Base-by-base conservation (phyloP, 2,113 vertebrate species). In the Syngnathus scovelli region DNA sequence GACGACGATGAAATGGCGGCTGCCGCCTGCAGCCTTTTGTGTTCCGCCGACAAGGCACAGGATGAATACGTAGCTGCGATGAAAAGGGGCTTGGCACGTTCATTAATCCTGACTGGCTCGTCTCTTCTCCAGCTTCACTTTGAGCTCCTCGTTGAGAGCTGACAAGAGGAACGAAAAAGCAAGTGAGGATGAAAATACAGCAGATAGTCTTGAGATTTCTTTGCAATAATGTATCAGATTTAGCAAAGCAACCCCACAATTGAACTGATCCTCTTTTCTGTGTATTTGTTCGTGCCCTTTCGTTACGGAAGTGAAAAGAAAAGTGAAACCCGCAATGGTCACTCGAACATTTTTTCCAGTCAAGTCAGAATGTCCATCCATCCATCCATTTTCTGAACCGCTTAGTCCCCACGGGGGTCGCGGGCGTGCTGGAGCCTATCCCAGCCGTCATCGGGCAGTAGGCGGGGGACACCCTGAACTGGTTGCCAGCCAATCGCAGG, bases 141-240 rank as follows among this genome's bases (percentile, higher is more conserved):
- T 90, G 18, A 95, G 90, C 66, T 95, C 92, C 16, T 92, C 90
- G 0, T 82, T 91, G 66, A 93, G 71, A 1, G 76, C 89, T 86
- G 89, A 33, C 41, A 49, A 55, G 64, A n/a, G 44, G 41, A 78
- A 7, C 70, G 19, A 60, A n/a, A 38, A 54, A 37, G 36, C 64
- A 13, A 55, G 1, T 44, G 15, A 66, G n/a, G 37, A 21, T 7
- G 37, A 27, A 52, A 55, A 10, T 16, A 71, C 61, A 38, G 23
- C 56, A 36, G 58, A 3, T 44, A 8, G 19, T 0, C 4, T 21
- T 54, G n/a, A 11, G 9, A 54, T 54, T 54, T 54, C n/a, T 23
- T 54, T 54, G 5, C 52, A 23, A 10, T 12, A 11, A 43, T 15
- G 44, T 46, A 15, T 4, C 44, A 16, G 15, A 46, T 23, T 10